Base-by-base conservation (phyloP, 92 coral and sea anemone genomes). In the Actinostola sp. region DNA sequence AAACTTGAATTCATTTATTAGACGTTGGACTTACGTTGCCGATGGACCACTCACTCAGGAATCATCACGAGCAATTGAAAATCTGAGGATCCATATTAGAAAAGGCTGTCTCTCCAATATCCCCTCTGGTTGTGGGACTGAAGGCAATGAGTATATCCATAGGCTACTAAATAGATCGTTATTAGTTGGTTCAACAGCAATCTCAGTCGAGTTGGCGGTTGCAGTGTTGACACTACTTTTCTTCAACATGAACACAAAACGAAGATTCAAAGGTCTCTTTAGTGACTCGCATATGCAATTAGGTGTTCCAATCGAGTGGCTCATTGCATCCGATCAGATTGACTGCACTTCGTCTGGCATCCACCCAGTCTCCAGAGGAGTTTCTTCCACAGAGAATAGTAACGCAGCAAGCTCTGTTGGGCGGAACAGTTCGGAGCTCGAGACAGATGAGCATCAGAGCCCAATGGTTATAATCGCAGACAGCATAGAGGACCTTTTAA, bases 81-180 rank as follows among this genome's bases (percentile, higher is more conserved):
- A 52, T 26, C 34, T 82, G 7, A 17, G 60, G 14, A 32, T 0
- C 1, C 87, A 82, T 24, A 61, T 70, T n/a, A 68, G 35, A 17
- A 78, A 67, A 59, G 84, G 84, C 15, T 82, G 76, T 46, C 63
- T 82, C 12, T 82, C 87, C 2, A 50, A 28, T 36, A 75, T 67
- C 8, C 77, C 71, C 3, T 72, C 87, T 4, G 82, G 87, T 20
- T 39, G 27, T 15, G 78, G 87, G 25, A 75, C 82, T 1, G 87
- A 82, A 50, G 29, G 57, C 19, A 75, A 75, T 32, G 78, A 82
- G 59, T 45, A 67, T 14, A 17, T 82, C 0, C 82, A 75, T 61
- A n/a, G n/a, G n/a, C n/a, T n/a, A 12, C 33, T 82, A 15, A 52
- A 82, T 31, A 58, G 77, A 19, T 68, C 76, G 3, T 50, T 82